Base-by-base conservation (phyloP, 2,888 invertebrate species). In the Epsilonema sp. region DNA sequence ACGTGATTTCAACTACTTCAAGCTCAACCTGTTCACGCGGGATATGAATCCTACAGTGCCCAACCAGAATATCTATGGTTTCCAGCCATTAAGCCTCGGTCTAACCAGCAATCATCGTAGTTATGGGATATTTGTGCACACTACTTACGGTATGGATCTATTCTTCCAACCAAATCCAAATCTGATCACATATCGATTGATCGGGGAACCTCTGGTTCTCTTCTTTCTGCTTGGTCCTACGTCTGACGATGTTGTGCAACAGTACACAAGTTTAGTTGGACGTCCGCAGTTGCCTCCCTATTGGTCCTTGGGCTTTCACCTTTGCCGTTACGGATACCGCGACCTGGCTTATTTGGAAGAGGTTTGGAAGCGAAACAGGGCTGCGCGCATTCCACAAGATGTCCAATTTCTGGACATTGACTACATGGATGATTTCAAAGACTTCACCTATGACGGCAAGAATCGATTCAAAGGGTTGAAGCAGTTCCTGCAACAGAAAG, bases 401-500 rank as follows among this genome's bases (percentile, higher is more conserved):
- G 63, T 77, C 1, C 80, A 82, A 61, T 83, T 82, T 80, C 81
- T 80, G 58, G 84, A 84, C 64, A 73, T 84, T 51, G 83, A 84
- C 66, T 82, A 82, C 61, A 84, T 84, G 83, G 70, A 76, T 23
- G 70, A 76, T 44, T 73, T 74, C 50, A 80, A 82, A 62, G 82
- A 82, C 63, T 85, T 85, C 60, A 82, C 82, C 0, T 77, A 77
- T 56, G n/a, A n/a, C n/a, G 76, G 80, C 58, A 65, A 67, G 16
- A 62, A 65, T 0, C 74, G 72, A 26, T 82, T 73, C 63, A 70
- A 70, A 41, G 76, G 74, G 2, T 65, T 82, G 36, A 77, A 79
- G 0, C 65, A 73, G n/a, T 82, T 80, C 55, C 75, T 82, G 0
- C 64, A 76, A 16, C 8, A 31, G 8, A 72, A 76, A 43, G 51